A percentile compares a stretch with the other conserved stretches of the same genome.
phyloP scores from a whole-genome alignment of 1,140 invertebrate genomes.

The Drosophila bocki region DNA sequence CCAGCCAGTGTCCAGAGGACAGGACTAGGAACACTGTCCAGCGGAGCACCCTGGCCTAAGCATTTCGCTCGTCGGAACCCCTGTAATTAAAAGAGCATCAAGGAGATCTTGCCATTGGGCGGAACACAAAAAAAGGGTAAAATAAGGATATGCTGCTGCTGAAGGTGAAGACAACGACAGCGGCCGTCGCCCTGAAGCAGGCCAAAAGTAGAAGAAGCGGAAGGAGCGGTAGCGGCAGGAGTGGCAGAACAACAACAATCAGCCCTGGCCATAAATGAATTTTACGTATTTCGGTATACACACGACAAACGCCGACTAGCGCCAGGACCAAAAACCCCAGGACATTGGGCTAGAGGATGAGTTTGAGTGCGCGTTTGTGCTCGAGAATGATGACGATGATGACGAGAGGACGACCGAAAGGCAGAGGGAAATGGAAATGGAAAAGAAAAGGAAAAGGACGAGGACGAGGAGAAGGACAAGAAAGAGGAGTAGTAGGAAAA shows the following conservation, averaged over 20 bases:
- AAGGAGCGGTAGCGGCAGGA: conserved; percentile 28
- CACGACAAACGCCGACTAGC: conserved; percentile 72
- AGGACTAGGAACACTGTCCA: conserved; percentile 18
- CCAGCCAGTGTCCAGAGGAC: background rate
- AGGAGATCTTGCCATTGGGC: conserved; percentile 39
- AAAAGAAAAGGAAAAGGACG: conserved; percentile 16
- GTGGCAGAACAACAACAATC: conserved; percentile 70
- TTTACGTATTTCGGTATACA: conserved; percentile 82
- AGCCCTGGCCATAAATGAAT: conserved; percentile 75
- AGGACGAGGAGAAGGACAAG: conserved; percentile 7
- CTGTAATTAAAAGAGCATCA: conserved; percentile 48
- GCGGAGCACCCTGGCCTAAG: conserved; percentile 39
- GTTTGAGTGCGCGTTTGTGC: conserved; percentile 20
- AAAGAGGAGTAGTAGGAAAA: conserved; percentile 22
- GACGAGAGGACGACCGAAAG: conserved; percentile 24
- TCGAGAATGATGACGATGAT: conserved; percentile 39
- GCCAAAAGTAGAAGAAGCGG: conserved; percentile 49
- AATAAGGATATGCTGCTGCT: conserved; percentile 24
- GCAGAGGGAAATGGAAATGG: conserved; percentile 14
- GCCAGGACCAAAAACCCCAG: conserved; percentile 43
- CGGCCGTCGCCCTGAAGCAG: conserved; percentile 77
- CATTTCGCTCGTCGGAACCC: conserved; percentile 7
- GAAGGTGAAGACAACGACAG: conserved; percentile 43
- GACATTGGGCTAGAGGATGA: conserved; percentile 20
- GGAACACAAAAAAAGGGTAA: conserved; percentile 33